A percentile compares a stretch with the other conserved stretches of the same genome.
These are phyloP conservation scores for Notamacropus eugenii DNA, from an alignment of 2,797 vertebrate species.

Conservation along the genomic window DNA sequence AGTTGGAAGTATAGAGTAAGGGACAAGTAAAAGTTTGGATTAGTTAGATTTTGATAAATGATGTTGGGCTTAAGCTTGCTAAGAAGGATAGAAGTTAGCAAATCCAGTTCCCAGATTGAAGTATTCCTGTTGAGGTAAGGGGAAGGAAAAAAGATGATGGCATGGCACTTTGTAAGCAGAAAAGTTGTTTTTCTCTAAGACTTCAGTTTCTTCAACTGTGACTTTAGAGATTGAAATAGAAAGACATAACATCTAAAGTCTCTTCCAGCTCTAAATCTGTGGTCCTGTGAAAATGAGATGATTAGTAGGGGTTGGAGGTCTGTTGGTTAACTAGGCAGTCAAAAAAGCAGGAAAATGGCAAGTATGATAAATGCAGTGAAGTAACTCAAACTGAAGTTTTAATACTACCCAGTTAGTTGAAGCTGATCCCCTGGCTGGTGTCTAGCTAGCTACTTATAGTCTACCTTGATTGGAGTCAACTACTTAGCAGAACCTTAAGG, in stretches of 20 bases:
- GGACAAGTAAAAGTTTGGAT: background rate
- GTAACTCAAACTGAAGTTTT: background rate
- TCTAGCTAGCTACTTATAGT: background rate
- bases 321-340: background rate
- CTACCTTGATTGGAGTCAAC: background rate
- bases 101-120: background rate
- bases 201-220: background rate
- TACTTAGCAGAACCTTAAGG: background rate
- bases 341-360: background rate
- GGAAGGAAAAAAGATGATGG: background rate
- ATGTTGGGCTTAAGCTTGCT: background rate
- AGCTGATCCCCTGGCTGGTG: background rate
- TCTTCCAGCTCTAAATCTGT: background rate
- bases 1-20: background rate
- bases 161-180: background rate
- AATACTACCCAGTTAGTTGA: background rate
- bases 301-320: background rate
- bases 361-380: background rate
- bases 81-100: background rate
- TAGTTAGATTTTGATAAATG: background rate
- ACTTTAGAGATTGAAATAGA: background rate
- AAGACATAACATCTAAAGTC: background rate
- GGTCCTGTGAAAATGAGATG: background rate
- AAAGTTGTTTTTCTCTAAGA: background rate
- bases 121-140: background rate